Base-by-base conservation (phyloP, 1,140 invertebrate genomes). In the Andricus grossulariae region DNA sequence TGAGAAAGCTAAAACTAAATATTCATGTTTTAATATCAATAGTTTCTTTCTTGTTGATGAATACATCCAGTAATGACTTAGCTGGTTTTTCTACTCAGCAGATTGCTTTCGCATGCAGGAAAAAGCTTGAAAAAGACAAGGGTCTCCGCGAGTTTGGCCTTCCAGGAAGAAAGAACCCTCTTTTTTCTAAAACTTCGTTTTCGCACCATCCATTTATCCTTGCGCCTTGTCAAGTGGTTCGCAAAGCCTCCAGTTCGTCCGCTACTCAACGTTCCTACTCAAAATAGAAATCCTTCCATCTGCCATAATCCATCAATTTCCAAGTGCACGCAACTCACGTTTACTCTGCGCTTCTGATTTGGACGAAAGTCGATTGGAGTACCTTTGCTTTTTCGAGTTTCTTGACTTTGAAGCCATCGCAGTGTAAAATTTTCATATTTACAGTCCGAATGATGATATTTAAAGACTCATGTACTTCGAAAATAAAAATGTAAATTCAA, bases 361-460 rank as follows among this genome's bases (percentile, higher is more conserved):
- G 18, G 54, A 39, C 25, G 21, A 60, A 60, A 4, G 10, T 15
- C 60, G 15, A 60, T 15, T 10, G 15, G 16, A 66, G n/a, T 5
- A n/a, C n/a, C 16, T 84, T 74, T 79, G 74, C 81, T 82, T 75
- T 76, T 78, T 84, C 83, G 81, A 80, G 78, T 84, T 77, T 83
- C 81, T 82, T 45, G 6, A 45, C 39, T 45, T 45, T 45, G 39
- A 45, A 45, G 39, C 39, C 10, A 45, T 45, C 2, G 39, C 39
- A 45, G 39, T 11, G 39, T 45, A 45, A 45, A 45, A 45, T 10
- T 45, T 11, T 11, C 8, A 45, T 45, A 45, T 45, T 45, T 45
- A 11, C 0, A 0, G 10, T 11, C 10, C 10, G 10, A 11, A 45
- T 1, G 39, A 45, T 45, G 10, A 45, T 45, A 45, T 45, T 45